These are phyloP conservation scores for Tubulanus polymorphus DNA, from an alignment of 2,888 invertebrate species.

Conservation along the genomic window DNA sequence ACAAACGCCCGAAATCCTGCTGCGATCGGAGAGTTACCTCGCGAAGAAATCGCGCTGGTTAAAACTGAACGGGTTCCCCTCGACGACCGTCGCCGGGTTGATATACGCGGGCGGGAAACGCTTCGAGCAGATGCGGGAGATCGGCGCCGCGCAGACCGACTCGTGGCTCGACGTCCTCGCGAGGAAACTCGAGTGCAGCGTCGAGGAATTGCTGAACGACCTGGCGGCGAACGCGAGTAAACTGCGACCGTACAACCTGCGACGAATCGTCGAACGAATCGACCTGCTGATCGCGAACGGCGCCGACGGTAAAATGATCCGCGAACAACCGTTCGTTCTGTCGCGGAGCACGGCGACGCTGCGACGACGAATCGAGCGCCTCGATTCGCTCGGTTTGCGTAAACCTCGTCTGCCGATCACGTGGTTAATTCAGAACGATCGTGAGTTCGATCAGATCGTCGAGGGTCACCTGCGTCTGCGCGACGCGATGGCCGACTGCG, in stretches of 20 bases:
- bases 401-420: background rate
- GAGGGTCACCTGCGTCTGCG: background rate
- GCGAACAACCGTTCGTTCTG: background rate
- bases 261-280: background rate
- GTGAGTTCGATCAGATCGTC: background rate
- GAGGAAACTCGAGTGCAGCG: background rate
- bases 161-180: background rate
- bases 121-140: background rate
- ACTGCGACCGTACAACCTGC: background rate
- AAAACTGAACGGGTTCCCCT: background rate
- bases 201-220: background rate
- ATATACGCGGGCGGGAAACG: background rate
- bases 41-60: background rate
- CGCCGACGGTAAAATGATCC: background rate
- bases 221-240: background rate
- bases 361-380: background rate
- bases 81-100: background rate
- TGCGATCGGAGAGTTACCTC: background rate
- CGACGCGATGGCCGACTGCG: too few species aligned
- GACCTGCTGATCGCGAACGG: background rate
- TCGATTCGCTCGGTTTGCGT: background rate
- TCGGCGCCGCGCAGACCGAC: too few species aligned
- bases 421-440: background rate
- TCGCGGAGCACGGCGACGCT: background rate
- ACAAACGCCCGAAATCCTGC: background rate